Conservation (phyloP, 2,113 vertebrate genomes). For the Rissa tridactyla region DNA sequence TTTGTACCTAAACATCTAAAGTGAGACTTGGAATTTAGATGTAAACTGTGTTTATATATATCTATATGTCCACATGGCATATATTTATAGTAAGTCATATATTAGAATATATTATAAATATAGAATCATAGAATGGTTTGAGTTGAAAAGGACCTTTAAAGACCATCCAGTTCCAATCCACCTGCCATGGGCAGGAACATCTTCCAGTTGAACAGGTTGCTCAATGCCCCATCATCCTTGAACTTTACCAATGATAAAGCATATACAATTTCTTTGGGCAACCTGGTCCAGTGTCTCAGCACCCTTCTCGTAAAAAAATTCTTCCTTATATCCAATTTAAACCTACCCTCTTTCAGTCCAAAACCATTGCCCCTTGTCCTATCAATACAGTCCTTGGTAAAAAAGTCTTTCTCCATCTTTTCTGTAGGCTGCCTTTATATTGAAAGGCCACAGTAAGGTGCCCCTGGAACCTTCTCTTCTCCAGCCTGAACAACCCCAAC, state of each 20-base stretch:
- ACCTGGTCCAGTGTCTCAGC: background rate
- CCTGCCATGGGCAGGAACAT: no score
- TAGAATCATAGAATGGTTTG: background rate
- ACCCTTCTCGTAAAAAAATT: background rate
- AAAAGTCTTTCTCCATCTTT: background rate
- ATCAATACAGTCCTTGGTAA: background rate
- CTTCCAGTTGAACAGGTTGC: no score
- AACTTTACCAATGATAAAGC: background rate
- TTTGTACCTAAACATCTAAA: background rate
- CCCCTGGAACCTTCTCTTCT: background rate
- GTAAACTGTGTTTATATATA: background rate
- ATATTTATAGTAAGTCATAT: background rate
- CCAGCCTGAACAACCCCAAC: background rate
- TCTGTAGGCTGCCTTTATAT: background rate
- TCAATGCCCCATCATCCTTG: accelerated
- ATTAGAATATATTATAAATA: background rate
- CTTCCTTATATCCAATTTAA: background rate
- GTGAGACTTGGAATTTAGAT: background rate
- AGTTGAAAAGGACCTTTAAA: no score
- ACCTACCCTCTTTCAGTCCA: background rate
- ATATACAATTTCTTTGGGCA: background rate
- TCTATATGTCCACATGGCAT: no score
- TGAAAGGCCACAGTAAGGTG: background rate
- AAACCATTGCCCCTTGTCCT: background rate
- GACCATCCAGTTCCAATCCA: no score